A percentile compares a stretch with the other conserved stretches of the same genome.
These are phyloP conservation scores for Amphipyra berbera DNA, from an alignment of 2,888 invertebrate genomes.

Conservation along the genomic window DNA sequence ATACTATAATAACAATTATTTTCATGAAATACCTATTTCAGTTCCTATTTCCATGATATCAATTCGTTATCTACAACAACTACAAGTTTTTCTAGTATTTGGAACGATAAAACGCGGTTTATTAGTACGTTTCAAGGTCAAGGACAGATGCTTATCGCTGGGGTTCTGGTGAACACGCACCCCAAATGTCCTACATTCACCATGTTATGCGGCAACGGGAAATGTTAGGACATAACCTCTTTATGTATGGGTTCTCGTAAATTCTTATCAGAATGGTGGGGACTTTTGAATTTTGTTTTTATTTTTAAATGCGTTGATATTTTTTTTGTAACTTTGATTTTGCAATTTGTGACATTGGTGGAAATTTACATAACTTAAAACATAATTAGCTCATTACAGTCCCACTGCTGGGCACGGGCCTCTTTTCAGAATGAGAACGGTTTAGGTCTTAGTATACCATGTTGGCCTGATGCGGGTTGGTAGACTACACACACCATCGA, in stretches of 20 bases:
- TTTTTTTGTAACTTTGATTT: no score
- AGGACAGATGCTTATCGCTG: conserved; percentile 40
- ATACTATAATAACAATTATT: no score
- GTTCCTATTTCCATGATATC: conserved; percentile 22
- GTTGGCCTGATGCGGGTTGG: no score
- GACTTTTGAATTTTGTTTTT: conserved; percentile 20
- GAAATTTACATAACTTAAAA: no score
- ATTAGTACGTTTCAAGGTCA: conserved; percentile 45
- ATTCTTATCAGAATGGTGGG: conserved; percentile 37
- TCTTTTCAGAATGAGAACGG: no score
- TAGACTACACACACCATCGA: no score
- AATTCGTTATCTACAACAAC: conserved; percentile 36
- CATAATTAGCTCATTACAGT: no score
- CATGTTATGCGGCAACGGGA: conserved; percentile 13
- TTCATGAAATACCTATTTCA: conserved; percentile 5
- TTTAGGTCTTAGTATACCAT: no score
- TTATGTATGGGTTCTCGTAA: conserved; percentile 26
- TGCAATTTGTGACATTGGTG: no score
- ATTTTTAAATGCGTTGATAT: neutral
- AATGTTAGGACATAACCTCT: conserved; percentile 35
- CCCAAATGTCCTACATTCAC: conserved; percentile 23
- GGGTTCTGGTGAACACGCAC: conserved; percentile 45
- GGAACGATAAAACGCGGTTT: conserved; percentile 42
- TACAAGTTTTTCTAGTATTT: conserved; percentile 49
- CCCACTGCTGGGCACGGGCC: no score